These are phyloP conservation scores for Hyaena hyaena DNA, from an alignment of 2,113 vertebrate genomes.

Conservation along the genomic window DNA sequence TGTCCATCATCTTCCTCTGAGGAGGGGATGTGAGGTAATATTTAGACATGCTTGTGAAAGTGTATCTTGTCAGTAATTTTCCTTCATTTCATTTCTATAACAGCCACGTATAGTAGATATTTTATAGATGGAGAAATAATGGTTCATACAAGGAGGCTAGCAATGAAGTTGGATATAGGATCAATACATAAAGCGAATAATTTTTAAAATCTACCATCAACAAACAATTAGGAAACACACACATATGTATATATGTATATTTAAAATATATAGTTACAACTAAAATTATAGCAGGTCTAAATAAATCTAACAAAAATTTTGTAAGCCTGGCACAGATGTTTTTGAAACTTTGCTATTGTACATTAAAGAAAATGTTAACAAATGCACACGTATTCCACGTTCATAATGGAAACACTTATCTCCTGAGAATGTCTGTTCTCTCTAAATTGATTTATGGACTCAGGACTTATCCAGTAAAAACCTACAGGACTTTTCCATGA, in stretches of 20 bases:
- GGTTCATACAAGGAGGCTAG: not conserved
- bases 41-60: not conserved
- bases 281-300: constrained; percentile 21
- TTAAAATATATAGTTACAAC: not conserved
- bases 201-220: not conserved
- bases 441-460: not conserved
- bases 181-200: not conserved
- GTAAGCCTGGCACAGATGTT: not conserved
- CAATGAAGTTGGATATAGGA: not conserved
- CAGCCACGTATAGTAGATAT: not conserved
- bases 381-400: not conserved
- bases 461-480: not conserved
- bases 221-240: not conserved
- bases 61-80: not conserved
- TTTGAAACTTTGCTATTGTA: not conserved
- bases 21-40: not conserved
- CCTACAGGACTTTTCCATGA: not conserved
- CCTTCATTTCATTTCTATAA: not conserved
- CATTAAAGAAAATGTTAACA: not conserved
- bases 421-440: not conserved
- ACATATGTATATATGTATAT: not conserved
- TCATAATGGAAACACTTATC: not conserved
- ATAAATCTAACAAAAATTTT: constrained; percentile 1
- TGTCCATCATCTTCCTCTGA: not conserved
- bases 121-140: not conserved